Conservation (phyloP, 23 tunicate genomes). For the Phallusia fumigata region DNA sequence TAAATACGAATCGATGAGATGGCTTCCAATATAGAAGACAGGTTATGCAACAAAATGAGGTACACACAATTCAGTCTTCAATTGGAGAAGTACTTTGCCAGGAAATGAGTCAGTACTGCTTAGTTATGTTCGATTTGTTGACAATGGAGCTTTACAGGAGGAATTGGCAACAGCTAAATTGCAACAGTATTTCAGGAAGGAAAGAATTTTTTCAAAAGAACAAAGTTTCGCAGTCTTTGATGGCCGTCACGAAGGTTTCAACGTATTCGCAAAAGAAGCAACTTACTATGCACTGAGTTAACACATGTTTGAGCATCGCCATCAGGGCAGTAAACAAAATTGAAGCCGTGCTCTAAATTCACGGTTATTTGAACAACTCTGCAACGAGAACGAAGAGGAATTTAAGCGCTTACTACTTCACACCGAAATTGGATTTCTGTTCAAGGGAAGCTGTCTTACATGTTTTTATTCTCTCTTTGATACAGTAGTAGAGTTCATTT, state of each 20-base stretch:
- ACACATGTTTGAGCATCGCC: too few relatives aligned
- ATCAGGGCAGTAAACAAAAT: constrained; percentile 54
- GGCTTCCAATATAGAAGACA: too few relatives aligned
- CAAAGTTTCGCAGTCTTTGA: neutral
- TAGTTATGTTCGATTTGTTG: constrained; percentile 46
- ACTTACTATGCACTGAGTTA: neutral
- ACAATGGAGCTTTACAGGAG: constrained; percentile 35
- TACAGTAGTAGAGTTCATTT: constrained; percentile 36
- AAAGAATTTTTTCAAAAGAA: neutral
- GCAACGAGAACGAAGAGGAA: constrained; percentile 40
- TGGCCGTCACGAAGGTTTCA: neutral
- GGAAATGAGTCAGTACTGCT: constrained; percentile 51
- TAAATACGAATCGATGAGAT: too few relatives aligned
- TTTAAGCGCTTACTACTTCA: constrained; percentile 42
- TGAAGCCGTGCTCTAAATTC: constrained; percentile 50
- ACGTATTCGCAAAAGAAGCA: neutral
- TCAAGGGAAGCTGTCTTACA: constrained; percentile 49
- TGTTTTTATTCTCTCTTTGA: constrained; percentile 35
- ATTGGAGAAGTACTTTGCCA: constrained; percentile 50
- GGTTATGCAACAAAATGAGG: too few relatives aligned
- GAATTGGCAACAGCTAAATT: constrained; percentile 22
- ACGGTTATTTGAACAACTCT: constrained; percentile 34
- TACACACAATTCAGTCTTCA: too few relatives aligned
- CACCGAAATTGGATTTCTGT: constrained; percentile 46
- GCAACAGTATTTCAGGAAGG: neutral